Percentiles rank a stretch among this genome's conserved stretches.
phyloP scores from a whole-genome alignment of 2,888 invertebrate species.

The Tuta absoluta region DNA sequence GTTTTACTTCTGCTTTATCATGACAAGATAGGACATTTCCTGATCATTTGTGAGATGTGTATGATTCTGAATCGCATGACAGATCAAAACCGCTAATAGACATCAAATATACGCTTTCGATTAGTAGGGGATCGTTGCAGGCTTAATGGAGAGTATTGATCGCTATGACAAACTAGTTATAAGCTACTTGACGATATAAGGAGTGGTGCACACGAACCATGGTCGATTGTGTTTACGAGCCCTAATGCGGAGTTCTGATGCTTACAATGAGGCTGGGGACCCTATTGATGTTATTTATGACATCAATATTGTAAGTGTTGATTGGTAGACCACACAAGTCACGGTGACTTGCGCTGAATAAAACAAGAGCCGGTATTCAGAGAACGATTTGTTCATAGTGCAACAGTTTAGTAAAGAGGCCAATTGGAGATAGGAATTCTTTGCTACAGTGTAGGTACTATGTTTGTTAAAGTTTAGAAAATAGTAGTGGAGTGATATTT shows the following conservation, averaged over 20 bases:
- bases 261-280: conserved; percentile 23
- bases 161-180: conserved; percentile 18
- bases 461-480: too few relatives aligned
- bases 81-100: neutral
- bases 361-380: neutral
- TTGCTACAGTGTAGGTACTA: too few relatives aligned
- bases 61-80: neutral
- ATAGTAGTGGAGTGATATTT: too few relatives aligned
- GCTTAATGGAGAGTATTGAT: too few relatives aligned
- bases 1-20: neutral
- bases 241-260: conserved; percentile 28
- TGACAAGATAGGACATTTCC: conserved; percentile 1
- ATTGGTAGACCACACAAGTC: conserved; percentile 28
- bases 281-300: conserved; percentile 29
- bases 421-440: neutral
- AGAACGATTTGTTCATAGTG: neutral
- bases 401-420: neutral
- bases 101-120: too few relatives aligned
- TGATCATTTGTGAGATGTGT: neutral
- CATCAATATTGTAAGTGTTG: conserved; percentile 21
- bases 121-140: too few relatives aligned
- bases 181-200: conserved; percentile 23
- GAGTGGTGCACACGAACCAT: conserved; percentile 24
- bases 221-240: conserved; percentile 32
- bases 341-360: conserved; percentile 16